phyloP scores from a whole-genome alignment of 2,113 vertebrate species.

The Elachura formosa region DNA sequence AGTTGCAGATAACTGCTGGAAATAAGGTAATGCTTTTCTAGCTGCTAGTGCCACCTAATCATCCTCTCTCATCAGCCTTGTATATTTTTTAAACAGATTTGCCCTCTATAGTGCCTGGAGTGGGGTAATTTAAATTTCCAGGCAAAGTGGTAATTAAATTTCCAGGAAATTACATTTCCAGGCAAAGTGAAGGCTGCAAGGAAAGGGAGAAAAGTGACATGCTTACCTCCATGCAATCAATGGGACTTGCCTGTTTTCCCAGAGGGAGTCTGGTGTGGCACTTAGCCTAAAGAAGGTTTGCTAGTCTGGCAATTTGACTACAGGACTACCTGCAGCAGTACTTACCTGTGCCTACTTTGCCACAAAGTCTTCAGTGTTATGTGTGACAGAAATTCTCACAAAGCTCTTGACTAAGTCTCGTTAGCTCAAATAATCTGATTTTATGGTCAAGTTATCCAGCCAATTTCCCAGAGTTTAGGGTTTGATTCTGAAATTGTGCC shows the following conservation, averaged over 20 bases:
- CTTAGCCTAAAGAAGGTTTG: neutral
- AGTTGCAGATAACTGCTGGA: neutral
- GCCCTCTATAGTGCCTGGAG: neutral
- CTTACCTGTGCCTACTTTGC: neutral
- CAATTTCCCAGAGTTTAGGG: neutral
- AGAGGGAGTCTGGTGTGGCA: neutral
- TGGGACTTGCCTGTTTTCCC: neutral
- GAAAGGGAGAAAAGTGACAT: neutral
- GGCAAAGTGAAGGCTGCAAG: neutral
- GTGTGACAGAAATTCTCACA: neutral
- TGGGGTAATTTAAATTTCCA: neutral
- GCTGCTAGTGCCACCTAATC: neutral
- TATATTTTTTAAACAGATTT: neutral
- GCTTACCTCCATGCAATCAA: neutral
- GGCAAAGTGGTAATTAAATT: neutral
- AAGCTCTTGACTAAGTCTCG: neutral
- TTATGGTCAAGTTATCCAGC: neutral
- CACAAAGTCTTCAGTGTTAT: neutral
- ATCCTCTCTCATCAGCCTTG: neutral
- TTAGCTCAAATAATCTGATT: neutral
- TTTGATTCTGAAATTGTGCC: neutral
- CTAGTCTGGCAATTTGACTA: neutral
- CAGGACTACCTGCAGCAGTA: neutral
- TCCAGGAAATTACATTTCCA: neutral
- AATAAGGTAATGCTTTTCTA: neutral